phyloP scores from a whole-genome alignment of 2,888 invertebrate species.

The Pammene aurita region DNA sequence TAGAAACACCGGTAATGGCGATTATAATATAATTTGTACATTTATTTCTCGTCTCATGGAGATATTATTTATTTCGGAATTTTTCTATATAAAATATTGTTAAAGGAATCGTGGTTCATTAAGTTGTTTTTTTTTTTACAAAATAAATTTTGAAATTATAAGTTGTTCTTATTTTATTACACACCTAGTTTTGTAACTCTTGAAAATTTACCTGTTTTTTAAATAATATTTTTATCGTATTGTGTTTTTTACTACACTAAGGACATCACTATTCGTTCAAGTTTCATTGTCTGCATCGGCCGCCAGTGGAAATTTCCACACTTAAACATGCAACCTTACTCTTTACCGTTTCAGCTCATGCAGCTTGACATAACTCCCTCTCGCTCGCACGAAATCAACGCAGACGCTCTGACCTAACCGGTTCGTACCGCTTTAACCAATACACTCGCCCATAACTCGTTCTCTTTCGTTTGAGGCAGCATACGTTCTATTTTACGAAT shows the following conservation, averaged over 20 bases:
- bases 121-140: no score
- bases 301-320: conserved; percentile 82
- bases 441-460: conserved; percentile 52
- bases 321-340: conserved; percentile 78
- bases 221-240: conserved; percentile 26
- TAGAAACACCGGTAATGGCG: no score
- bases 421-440: conserved; percentile 64
- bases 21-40: no score
- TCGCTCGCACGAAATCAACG: conserved; percentile 70
- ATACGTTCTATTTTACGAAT: conserved; percentile 82
- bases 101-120: no score
- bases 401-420: conserved; percentile 78
- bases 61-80: no score
- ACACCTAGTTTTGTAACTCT: no score
- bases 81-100: no score
- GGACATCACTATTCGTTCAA: conserved; percentile 66
- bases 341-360: conserved; percentile 60
- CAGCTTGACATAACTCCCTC: conserved; percentile 58
- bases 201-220: background rate
- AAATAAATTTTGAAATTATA: no score
- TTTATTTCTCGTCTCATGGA: no score
- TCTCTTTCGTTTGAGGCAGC: conserved; percentile 69
- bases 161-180: no score
- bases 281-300: conserved; percentile 82
- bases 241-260: conserved; percentile 52